Base-by-base conservation (phyloP, 2,888 invertebrate species). In the Nomada ruficornis region DNA sequence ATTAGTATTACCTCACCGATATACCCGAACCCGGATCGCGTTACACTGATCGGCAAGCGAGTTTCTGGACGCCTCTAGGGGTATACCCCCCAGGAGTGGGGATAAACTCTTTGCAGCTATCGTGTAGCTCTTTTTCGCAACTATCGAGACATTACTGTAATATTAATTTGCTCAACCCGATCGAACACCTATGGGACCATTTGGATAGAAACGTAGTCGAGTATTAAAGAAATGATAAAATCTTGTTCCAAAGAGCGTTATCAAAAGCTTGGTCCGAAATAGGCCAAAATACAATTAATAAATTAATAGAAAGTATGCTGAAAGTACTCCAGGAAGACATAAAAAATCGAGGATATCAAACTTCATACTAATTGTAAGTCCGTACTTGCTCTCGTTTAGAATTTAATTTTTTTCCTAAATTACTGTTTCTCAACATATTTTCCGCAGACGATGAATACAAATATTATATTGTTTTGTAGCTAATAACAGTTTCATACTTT, bases 171-270 rank as follows among this genome's bases (percentile, higher is more conserved):
- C 44, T 47, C 10, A 11, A 11, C 13, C 44, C 44, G 44, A 59
- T 70, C n/a, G 63, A 63, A 15, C 44, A 55, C 54, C 20, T 54
- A n/a, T 50, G 20, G 47, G 59, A 60, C 47, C 50, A 60, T n/a
- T n/a, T 70, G 18, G 50, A 52, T 15, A n/a, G 36, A 26, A 11
- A 65, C 23, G 50, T 20, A 4, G 15, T 26, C 29, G 29, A 26
- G 9, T 9, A 29, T 29, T 29, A 29, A 5, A 29, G 5, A 4
- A 29, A 29, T 5, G 5, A 29, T 29, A 52, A 65, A 52, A 15
- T 4, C 26, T 23, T 23, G 23, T 64, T 64, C 23, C 47, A 65
- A 65, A 26, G 18, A 26, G 29, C 50, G 13, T 52, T 65, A 52
- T 11, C n/a, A 65, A 26, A 65, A 26, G n/a, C 29, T 9, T 29